phyloP scores from a whole-genome alignment of 1,140 invertebrate species.

The Drosophila suzukii region DNA sequence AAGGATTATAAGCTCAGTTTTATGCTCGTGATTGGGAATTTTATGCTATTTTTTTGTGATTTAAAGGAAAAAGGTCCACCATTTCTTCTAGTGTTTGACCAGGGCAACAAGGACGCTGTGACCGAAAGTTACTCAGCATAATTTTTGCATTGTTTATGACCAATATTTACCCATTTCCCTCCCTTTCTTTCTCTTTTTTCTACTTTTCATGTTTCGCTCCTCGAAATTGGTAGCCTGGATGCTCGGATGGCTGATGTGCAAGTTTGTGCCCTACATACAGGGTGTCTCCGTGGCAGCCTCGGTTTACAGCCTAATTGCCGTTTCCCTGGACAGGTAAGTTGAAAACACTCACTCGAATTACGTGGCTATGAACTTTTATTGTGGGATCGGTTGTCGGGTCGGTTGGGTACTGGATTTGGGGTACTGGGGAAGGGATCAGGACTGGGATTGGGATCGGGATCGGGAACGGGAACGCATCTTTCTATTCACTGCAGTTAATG shows the following conservation, averaged over 20 bases:
- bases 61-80: background rate
- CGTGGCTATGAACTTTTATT: conserved; percentile 75
- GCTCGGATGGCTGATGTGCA: conserved; percentile 96
- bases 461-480: conserved; percentile 1
- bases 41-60: background rate
- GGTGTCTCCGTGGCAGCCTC: conserved; percentile 97
- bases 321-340: conserved; percentile 95
- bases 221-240: conserved; percentile 90
- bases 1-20: no score
- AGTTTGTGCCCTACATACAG: conserved; percentile 96
- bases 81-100: conserved; percentile 6
- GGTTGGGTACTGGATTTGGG: background rate
- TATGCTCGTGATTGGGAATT: background rate
- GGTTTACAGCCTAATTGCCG: conserved; percentile 96
- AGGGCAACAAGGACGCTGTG: conserved; percentile 37
- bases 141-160: conserved; percentile 67
- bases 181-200: conserved; percentile 1
- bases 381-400: conserved; percentile 46
- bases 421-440: conserved; percentile 20
- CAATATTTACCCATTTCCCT: conserved; percentile 47
- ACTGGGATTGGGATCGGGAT: background rate
- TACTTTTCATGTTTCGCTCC: conserved; percentile 15
- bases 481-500: conserved; percentile 63
- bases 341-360: conserved; percentile 35
- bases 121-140: conserved; percentile 79